Percentiles rank a stretch among this genome's conserved stretches.
phyloP scores from a whole-genome alignment of 2,797 vertebrate genomes.

The Pipistrellus pygmaeus region DNA sequence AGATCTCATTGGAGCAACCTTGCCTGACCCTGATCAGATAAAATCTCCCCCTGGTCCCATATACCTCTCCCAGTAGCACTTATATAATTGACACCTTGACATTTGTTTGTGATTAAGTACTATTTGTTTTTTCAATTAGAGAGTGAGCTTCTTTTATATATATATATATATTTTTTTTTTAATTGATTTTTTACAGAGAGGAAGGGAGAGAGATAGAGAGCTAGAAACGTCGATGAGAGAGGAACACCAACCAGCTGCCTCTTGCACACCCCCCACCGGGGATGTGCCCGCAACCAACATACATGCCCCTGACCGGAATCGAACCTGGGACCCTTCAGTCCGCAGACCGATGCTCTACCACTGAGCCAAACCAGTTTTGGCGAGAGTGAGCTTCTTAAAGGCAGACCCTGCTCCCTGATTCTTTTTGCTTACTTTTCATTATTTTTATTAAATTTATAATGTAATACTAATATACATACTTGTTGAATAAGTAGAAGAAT shows the following conservation, averaged over 20 bases:
- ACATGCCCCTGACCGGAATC: no score
- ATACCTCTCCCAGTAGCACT: background rate
- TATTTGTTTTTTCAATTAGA: slow-evolving; percentile 22
- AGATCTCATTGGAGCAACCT: background rate
- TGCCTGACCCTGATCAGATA: background rate
- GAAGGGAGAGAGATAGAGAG: no score
- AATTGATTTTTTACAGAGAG: no score
- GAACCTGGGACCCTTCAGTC: no score
- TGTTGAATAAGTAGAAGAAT: background rate
- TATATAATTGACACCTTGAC: background rate
- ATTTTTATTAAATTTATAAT: background rate
- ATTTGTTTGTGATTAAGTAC: background rate
- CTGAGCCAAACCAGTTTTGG: no score
- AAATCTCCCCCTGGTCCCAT: background rate
- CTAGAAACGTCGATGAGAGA: no score
- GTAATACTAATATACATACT: background rate
- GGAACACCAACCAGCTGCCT: no score
- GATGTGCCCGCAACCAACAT: no score
- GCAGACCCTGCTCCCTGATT: background rate
- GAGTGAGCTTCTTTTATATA: background rate
- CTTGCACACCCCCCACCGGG: no score
- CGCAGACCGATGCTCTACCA: no score
- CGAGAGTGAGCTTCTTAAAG: background rate
- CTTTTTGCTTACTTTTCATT: background rate
- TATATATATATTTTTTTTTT: no score